These are phyloP conservation scores for Dipodomys spectabilis DNA, from an alignment of 2,113 vertebrate species.

Conservation along the genomic window DNA sequence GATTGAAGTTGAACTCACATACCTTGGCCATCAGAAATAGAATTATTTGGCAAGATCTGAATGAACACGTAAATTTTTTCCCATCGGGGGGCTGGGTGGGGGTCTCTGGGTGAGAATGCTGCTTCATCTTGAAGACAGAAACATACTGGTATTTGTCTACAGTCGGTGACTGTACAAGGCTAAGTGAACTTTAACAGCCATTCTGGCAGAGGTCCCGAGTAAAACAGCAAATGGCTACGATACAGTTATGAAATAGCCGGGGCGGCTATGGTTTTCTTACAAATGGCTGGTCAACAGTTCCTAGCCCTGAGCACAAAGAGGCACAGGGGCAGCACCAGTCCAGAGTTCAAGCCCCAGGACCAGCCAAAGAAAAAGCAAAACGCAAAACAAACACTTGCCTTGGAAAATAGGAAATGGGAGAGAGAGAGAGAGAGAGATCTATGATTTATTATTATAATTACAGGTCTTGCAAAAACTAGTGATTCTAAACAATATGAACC, in stretches of 20 bases:
- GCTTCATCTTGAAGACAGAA: neutral
- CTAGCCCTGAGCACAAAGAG: too few relatives aligned
- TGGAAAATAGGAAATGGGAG: neutral
- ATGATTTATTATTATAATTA: neutral
- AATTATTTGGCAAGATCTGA: neutral
- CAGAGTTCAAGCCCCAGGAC: too few relatives aligned
- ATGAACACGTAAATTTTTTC: neutral
- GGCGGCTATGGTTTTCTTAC: neutral
- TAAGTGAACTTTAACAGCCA: neutral
- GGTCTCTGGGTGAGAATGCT: neutral
- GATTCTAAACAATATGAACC: too few relatives aligned
- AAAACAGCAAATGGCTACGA: neutral
- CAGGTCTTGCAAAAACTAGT: neutral
- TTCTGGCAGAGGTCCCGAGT: neutral
- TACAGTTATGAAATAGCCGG: neutral
- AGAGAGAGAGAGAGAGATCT: neutral
- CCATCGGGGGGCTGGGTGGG: neutral
- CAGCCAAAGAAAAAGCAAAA: too few relatives aligned
- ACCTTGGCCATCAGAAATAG: neutral
- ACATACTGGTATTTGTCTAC: neutral
- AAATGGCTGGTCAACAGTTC: too few relatives aligned
- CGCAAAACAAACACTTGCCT: neutral
- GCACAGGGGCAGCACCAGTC: too few relatives aligned
- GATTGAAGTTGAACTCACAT: constrained; percentile 8
- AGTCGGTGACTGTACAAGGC: neutral